Evolutionary conservation across 2,113 vertebrate species (phyloP).

Genomic region (Onychostruthus taczanowskii): DNA sequence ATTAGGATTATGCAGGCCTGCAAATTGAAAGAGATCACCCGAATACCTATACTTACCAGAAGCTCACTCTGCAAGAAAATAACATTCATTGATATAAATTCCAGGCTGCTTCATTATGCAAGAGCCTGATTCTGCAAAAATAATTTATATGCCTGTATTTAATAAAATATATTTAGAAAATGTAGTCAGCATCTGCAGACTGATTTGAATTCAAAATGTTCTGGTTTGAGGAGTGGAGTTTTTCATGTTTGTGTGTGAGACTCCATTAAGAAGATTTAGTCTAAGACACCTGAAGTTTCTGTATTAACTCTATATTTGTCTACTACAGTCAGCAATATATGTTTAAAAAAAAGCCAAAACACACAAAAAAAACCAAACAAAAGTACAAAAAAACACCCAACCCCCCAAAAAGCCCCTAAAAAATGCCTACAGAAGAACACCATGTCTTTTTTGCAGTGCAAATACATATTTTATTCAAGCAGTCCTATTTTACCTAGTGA

Average conservation of each 20-base stretch:
- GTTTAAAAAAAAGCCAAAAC: not conserved
- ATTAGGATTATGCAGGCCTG: not conserved
- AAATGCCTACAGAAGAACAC: not conserved
- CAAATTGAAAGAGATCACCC: not conserved
- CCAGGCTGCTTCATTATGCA: not conserved
- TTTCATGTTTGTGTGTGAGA: not conserved
- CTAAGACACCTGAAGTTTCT: not conserved
- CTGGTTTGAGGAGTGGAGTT: not conserved
- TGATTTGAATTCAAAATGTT: not conserved
- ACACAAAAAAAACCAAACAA: not conserved
- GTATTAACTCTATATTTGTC: not conserved
- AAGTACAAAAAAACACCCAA: not conserved
- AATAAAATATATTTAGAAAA: not conserved
- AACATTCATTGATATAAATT: not conserved
- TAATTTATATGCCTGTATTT: not conserved
- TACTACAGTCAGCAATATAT: not conserved
- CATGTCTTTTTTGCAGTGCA: not conserved
- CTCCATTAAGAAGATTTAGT: not conserved
- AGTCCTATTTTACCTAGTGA: not conserved
- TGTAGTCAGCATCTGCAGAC: not conserved
- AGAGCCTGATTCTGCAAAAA: not conserved
- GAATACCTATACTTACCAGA: not conserved
- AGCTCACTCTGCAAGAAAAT: not conserved
- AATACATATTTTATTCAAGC: conserved; percentile 8
- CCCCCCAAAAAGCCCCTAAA: fast-evolving